Percentiles rank a stretch among this genome's conserved stretches.
phyloP scores from a whole-genome alignment of 1,140 invertebrate genomes.

The Homarus americanus region DNA sequence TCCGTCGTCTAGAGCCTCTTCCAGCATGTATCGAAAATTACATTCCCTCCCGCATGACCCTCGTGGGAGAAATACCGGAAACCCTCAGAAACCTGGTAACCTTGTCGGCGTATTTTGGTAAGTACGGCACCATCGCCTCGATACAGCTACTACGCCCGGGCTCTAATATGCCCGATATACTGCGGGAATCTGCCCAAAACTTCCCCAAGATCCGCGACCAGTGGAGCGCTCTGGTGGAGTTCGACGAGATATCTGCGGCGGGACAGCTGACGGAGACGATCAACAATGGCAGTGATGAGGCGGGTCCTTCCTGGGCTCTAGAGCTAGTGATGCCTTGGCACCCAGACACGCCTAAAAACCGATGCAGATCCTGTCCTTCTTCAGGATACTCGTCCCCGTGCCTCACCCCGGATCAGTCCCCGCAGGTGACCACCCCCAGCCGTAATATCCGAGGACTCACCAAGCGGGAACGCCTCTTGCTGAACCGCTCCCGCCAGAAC shows the following conservation, averaged over 20 bases:
- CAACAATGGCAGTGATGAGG: neutral
- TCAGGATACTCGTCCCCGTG: constrained; percentile 54
- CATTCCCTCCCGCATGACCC: constrained; percentile 90
- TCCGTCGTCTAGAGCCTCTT: constrained; percentile 89
- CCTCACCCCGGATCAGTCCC: constrained; percentile 49
- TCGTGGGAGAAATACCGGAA: constrained; percentile 89
- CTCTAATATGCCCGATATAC: constrained; percentile 85
- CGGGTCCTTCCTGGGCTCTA: constrained; percentile 25
- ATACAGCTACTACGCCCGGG: constrained; percentile 91
- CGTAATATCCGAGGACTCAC: constrained; percentile 14
- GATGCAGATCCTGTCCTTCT: constrained; percentile 45
- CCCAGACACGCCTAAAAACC: constrained; percentile 6
- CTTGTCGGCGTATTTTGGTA: constrained; percentile 90
- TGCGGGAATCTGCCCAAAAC: constrained; percentile 83
- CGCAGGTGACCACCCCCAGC: neutral
- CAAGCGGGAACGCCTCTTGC: constrained; percentile 38
- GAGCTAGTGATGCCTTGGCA: constrained; percentile 58
- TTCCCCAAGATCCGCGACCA: constrained; percentile 47
- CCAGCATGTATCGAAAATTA: constrained; percentile 92
- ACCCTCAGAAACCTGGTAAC: constrained; percentile 90
- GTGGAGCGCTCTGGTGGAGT: constrained; percentile 90
- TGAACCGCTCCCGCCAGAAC: constrained; percentile 12
- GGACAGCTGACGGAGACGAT: neutral
- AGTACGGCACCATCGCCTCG: constrained; percentile 91
- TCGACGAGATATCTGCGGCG: constrained; percentile 80